Evolutionary conservation across 2,888 invertebrate genomes (phyloP).

Genomic region (Petrolisthes cinctipes): DNA sequence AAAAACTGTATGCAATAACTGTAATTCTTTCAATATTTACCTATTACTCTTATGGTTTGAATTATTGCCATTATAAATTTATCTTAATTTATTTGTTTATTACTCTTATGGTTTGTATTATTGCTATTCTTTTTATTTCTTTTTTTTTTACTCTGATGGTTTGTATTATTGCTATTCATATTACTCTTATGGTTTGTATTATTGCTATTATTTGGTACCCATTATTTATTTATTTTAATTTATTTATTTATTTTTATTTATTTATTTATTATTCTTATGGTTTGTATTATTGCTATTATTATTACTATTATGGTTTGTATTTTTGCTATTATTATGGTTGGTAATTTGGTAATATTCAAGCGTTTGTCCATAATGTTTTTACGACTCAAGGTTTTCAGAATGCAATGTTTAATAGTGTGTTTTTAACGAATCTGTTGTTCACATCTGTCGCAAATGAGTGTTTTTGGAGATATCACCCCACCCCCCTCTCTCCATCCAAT

Average conservation of each 20-base stretch:
- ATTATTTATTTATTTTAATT: not conserved
- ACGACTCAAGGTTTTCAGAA: too few species aligned
- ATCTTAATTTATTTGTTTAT: not conserved
- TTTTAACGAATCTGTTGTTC: too few species aligned
- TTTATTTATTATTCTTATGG: not conserved
- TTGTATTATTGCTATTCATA: not conserved
- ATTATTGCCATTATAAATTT: not conserved
- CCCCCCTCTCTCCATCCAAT: too few species aligned
- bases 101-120: not conserved
- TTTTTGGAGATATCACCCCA: too few species aligned
- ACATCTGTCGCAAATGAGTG: too few species aligned
- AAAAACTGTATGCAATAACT: too few species aligned
- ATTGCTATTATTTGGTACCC: not conserved
- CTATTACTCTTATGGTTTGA: not conserved
- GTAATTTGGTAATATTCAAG: not conserved
- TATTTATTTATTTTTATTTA: not conserved
- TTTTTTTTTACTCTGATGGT: not conserved
- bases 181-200: not conserved
- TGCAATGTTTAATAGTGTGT: too few species aligned
- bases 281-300: not conserved
- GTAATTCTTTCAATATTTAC: too few species aligned
- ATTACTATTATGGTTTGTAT: conserved; percentile 2
- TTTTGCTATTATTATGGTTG: conserved; percentile 15
- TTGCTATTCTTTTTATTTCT: not conserved
- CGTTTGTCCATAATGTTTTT: too few species aligned